Base-by-base conservation (phyloP, 2,113 vertebrate genomes). In the Pica pica region DNA sequence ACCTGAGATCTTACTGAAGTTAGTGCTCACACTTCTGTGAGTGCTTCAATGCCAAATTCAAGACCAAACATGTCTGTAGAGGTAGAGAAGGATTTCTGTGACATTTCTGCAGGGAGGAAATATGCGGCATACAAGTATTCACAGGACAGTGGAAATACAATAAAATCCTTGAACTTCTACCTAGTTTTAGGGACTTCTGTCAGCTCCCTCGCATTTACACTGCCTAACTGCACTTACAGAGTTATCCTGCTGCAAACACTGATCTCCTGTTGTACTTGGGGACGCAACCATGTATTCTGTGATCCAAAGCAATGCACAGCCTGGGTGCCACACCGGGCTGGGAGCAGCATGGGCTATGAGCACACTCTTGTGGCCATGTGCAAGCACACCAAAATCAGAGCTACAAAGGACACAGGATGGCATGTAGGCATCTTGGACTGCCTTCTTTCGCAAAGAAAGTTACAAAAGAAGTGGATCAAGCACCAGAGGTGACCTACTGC, bases 361-460 rank as follows among this genome's bases (percentile, higher is more conserved):
- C 90, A 90, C 85, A 33, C 90, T 90, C 90, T 77, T 80, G 90
- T 87, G 91, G 88, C 56, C 47, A 33, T 6, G 14, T 20, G 50
- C 39, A 92, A 41, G 15, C 3, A 9, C 33, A 61, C 5, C 42
- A 90, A 69, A 56, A 83, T 55, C 65, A 37, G 42, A 89, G 59
- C 30, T 49, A 37, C 70, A 41, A 83, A 86, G 61, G 46, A 63
- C 65, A 92, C 16, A 20, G 14, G 23, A 41, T 7, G 26, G 39
- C 60, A 70, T 1, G 13, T 8, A 88, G 47, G 42, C n/a, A 74
- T 55, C 61, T 87, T 61, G 69, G 59, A 74, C 27, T 21, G 14
- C 30, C 55, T 87, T 79, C 47, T 71, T 78, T 63, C 0, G 0
- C 13, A 73, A 87, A 73, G 20, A 8, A 39, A 59, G 13, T 74